Percentiles rank a stretch among this genome's conserved stretches.
Conservation (phyloP, 2,113 vertebrate species). For the Eidolon helvum region DNA sequence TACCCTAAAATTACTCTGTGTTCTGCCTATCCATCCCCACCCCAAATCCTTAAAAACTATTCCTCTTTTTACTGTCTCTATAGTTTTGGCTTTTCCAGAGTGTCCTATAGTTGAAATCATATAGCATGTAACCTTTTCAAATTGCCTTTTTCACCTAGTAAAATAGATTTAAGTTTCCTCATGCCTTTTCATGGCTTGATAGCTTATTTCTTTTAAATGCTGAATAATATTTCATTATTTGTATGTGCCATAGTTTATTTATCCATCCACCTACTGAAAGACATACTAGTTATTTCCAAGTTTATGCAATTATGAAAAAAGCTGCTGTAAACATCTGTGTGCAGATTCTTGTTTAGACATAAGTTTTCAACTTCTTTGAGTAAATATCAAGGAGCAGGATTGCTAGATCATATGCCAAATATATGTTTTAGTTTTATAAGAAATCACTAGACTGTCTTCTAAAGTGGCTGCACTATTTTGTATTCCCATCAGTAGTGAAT, state of each 20-base stretch:
- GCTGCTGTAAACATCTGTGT: background rate
- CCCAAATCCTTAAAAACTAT: background rate
- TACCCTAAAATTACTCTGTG: background rate
- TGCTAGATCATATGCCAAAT: background rate
- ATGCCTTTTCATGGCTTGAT: background rate
- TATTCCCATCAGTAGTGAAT: background rate
- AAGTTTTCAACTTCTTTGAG: background rate
- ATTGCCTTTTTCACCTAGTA: background rate
- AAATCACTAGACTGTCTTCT: background rate
- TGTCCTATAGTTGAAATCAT: background rate
- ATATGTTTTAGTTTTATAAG: background rate
- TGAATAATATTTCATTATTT: background rate
- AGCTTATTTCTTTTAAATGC: background rate
- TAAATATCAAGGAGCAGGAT: background rate
- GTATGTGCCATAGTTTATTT: background rate
- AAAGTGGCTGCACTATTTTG: background rate
- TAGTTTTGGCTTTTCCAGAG: background rate
- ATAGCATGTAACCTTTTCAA: background rate
- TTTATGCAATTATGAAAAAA: background rate
- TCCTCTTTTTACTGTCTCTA: background rate
- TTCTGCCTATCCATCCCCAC: background rate
- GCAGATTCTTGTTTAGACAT: background rate
- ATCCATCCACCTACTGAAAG: background rate
- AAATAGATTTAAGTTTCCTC: background rate
- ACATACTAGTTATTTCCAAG: background rate